A percentile compares a stretch with the other conserved stretches of the same genome.
Evolutionary conservation across 2,797 vertebrate species (phyloP).

Genomic region (Cetoscarus ocellatus): DNA sequence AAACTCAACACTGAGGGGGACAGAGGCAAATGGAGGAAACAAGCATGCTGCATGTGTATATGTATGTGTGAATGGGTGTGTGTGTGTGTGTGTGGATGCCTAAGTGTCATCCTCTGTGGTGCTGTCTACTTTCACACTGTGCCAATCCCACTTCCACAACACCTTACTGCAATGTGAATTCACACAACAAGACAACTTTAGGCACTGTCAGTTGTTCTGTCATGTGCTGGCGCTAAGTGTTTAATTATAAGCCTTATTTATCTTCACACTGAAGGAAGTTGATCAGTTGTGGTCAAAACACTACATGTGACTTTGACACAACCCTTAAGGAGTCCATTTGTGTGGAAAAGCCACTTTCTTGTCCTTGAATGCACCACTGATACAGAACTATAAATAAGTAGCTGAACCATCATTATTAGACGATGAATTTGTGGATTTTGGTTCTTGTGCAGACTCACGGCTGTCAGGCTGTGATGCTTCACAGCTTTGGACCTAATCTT

Average conservation of each 20-base stretch:
- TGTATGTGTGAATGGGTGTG: too few relatives aligned
- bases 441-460: slow-evolving; percentile 13
- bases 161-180: too few relatives aligned
- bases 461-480: slow-evolving; percentile 58
- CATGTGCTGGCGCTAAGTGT: slow-evolving; percentile 8
- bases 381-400: slow-evolving; percentile 2
- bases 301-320: background rate
- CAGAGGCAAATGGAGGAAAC: too few relatives aligned
- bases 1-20: too few relatives aligned
- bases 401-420: slow-evolving; percentile 22
- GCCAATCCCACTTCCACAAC: too few relatives aligned
- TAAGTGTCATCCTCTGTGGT: too few relatives aligned
- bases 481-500: slow-evolving; percentile 66
- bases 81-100: too few relatives aligned
- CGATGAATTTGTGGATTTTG: slow-evolving; percentile 34
- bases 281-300: background rate
- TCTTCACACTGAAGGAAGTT: slow-evolving; percentile 7
- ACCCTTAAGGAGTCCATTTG: background rate
- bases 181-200: too few relatives aligned
- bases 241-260: background rate
- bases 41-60: too few relatives aligned
- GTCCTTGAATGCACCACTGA: slow-evolving; percentile 11
- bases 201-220: too few relatives aligned
- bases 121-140: too few relatives aligned
- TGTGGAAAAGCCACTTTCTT: background rate